Evolutionary conservation across 1,140 invertebrate genomes (phyloP).

Genomic region (Lethocerus indicus): DNA sequence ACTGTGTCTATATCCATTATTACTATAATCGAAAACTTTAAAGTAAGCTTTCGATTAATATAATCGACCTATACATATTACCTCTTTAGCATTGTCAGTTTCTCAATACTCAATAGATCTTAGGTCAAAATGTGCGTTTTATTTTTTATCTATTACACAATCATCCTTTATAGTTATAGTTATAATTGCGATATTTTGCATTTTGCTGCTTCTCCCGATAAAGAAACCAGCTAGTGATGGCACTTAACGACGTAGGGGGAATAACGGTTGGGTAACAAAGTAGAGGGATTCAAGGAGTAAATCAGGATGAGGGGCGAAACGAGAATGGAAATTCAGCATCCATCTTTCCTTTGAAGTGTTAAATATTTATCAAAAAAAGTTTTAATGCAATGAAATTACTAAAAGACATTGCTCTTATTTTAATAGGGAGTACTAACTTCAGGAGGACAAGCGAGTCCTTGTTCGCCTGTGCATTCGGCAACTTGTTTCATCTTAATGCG

Average conservation of each 20-base stretch:
- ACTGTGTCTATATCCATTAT: not conserved
- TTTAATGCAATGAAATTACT: not conserved
- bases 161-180: no score
- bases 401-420: not conserved
- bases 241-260: not conserved
- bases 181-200: no score
- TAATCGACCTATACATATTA: no score
- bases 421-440: not conserved
- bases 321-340: no score
- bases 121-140: no score
- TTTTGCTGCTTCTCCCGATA: no score
- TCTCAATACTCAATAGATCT: no score
- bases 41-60: no score
- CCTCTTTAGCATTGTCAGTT: no score
- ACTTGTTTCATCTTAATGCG: slow-evolving; percentile 3
- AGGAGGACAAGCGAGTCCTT: not conserved
- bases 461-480: not conserved
- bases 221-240: no score
- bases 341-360: not conserved
- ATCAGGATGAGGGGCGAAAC: not conserved
- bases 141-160: no score
- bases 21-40: no score
- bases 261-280: not conserved
- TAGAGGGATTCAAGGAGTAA: not conserved
- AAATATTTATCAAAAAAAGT: not conserved